phyloP scores from a whole-genome alignment of 2,113 vertebrate genomes.

The Cranoglanis bouderius region DNA sequence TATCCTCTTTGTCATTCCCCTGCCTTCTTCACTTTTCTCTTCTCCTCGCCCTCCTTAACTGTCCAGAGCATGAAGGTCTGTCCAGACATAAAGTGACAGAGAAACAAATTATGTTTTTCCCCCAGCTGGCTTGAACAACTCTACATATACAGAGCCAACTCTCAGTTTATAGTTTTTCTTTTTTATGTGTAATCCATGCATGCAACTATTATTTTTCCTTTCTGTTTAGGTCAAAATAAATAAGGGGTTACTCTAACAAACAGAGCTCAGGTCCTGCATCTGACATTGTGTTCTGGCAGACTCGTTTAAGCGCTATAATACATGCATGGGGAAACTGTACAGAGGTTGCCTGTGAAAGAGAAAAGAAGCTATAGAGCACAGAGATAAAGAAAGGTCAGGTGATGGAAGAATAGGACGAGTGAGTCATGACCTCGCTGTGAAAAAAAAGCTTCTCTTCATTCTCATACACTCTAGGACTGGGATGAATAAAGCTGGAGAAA shows the following conservation, averaged over 20 bases:
- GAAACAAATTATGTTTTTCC: constrained; percentile 59
- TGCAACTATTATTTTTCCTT: constrained; percentile 13
- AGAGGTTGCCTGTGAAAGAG: background rate
- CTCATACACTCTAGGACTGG: background rate
- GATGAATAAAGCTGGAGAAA: background rate
- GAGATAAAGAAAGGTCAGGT: background rate
- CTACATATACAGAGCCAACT: background rate
- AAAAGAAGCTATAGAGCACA: background rate
- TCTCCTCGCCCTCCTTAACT: constrained; percentile 50
- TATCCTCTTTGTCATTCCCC: constrained; percentile 16
- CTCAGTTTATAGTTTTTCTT: too few relatives aligned
- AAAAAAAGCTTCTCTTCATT: background rate
- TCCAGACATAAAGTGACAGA: constrained; percentile 70
- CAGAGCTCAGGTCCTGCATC: background rate
- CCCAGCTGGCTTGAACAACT: constrained; percentile 71
- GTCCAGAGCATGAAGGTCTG: constrained; percentile 56
- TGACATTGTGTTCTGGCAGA: background rate
- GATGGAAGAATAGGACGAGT: constrained; percentile 6
- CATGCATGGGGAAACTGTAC: background rate
- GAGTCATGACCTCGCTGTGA: background rate
- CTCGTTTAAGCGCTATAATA: background rate
- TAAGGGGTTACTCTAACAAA: background rate
- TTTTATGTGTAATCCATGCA: background rate
- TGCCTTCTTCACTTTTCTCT: constrained; percentile 33
- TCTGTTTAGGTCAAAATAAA: background rate